Evolutionary conservation across 2,797 vertebrate genomes (phyloP).

Genomic region (Benthosema pterotum): DNA sequence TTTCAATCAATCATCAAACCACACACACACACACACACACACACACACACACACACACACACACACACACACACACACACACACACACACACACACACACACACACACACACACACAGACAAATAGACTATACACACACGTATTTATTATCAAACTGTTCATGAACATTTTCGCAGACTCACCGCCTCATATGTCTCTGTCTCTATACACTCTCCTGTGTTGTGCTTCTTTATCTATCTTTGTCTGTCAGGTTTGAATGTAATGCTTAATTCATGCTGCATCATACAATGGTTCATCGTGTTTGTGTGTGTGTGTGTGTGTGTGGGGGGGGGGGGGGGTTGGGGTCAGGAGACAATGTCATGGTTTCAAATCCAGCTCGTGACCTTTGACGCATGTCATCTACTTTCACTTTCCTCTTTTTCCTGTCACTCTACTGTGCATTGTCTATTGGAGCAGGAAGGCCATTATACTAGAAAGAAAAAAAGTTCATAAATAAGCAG

Average conservation of each 20-base stretch:
- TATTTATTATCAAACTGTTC: too few species aligned
- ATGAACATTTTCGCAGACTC: too few species aligned
- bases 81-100: neutral
- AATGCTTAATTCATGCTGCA: neutral
- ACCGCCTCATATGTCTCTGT: too few species aligned
- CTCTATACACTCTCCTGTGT: neutral
- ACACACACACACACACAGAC: neutral
- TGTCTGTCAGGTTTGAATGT: neutral
- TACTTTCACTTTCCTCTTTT: too few species aligned
- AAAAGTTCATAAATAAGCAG: too few species aligned
- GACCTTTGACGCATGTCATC: too few species aligned
- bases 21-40: neutral
- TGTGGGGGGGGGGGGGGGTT: too few species aligned
- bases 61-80: neutral
- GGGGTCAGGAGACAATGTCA: too few species aligned
- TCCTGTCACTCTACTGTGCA: neutral
- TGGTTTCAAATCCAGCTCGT: too few species aligned
- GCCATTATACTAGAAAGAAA: too few species aligned
- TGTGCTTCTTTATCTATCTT: conserved; percentile 7
- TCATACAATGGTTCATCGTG: neutral
- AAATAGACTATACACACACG: conserved; percentile 6
- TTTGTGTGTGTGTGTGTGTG: too few species aligned
- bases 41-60: conserved; percentile 1
- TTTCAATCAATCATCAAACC: neutral
- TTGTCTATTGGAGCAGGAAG: neutral